A percentile compares a stretch with the other conserved stretches of the same genome.
Conservation (phyloP, 2,797 vertebrate species). For the Yasuhikotakia modesta region DNA sequence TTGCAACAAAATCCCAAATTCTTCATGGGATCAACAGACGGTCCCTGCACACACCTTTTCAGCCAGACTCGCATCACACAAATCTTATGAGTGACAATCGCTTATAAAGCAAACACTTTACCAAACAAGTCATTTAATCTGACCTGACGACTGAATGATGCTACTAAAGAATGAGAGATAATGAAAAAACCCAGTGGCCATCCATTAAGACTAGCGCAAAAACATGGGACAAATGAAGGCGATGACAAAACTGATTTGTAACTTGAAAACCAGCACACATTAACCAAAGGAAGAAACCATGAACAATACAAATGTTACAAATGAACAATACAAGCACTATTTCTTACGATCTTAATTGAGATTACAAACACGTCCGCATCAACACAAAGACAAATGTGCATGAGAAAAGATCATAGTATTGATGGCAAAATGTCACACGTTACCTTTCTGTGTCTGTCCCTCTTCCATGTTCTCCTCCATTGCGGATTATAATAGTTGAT, state of each 20-base stretch:
- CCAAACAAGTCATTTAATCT: conserved; percentile 64
- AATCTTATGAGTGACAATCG: conserved; percentile 21
- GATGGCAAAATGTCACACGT: not conserved
- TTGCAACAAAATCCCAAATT: too few relatives aligned
- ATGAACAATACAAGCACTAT: not conserved
- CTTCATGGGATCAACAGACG: not conserved
- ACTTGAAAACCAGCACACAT: conserved; percentile 48
- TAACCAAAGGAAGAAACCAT: not conserved
- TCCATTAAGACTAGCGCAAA: conserved; percentile 80
- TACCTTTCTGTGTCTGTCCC: conserved; percentile 98
- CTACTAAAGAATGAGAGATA: conserved; percentile 48
- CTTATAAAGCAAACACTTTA: conserved; percentile 19
- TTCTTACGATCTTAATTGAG: not conserved
- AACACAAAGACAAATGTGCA: conserved; percentile 7
- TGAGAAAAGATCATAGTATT: not conserved
- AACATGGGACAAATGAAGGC: conserved; percentile 77
- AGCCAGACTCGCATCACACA: conserved; percentile 37
- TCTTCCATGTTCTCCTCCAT: conserved; percentile 99
- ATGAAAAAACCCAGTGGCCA: conserved; percentile 55
- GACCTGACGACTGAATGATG: conserved; percentile 22
- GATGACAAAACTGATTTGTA: conserved; percentile 80
- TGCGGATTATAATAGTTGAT: conserved; percentile 63
- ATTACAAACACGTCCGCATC: conserved; percentile 41
- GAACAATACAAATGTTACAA: conserved; percentile 9
- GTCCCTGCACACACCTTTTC: conserved; percentile 32